Evolutionary conservation across 2,888 invertebrate species (phyloP).

Genomic region (Saturnia japonica): DNA sequence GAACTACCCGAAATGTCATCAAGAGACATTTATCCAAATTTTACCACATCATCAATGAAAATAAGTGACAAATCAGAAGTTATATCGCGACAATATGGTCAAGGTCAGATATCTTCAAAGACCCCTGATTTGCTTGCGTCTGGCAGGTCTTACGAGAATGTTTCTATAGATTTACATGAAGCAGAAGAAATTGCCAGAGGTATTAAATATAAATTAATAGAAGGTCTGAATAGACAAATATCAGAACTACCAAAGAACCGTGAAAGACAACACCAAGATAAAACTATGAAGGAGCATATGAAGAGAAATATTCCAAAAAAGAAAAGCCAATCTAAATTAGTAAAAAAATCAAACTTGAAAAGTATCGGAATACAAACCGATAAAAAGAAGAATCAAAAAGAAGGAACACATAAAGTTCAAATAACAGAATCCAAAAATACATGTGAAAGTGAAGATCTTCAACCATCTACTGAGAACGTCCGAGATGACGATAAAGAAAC

Average conservation of each 20-base stretch:
- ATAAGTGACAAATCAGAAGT: conserved; percentile 1
- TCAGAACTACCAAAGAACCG: conserved; percentile 24
- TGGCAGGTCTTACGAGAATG: conserved; percentile 15
- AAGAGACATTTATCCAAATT: not conserved
- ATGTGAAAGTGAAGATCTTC: conserved; percentile 21
- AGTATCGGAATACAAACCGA: conserved; percentile 47
- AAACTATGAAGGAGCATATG: conserved; percentile 26
- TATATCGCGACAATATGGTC: conserved; percentile 42
- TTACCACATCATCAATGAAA: not conserved
- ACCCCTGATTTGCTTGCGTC: conserved; percentile 1
- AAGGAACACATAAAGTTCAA: conserved; percentile 39
- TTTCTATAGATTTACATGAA: conserved; percentile 26
- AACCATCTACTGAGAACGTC: conserved; percentile 21
- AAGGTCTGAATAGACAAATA: conserved; percentile 28
- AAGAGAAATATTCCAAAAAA: conserved; percentile 14
- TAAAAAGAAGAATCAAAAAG: conserved; percentile 24
- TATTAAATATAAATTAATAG: conserved; percentile 33
- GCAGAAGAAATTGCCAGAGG: conserved; percentile 31
- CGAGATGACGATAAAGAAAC: conserved; percentile 40
- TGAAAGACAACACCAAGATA: conserved; percentile 23
- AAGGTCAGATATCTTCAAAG: conserved; percentile 36
- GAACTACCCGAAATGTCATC: conserved; percentile 23
- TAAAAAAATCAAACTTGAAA: conserved; percentile 49
- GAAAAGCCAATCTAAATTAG: not conserved
- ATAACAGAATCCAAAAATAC: conserved; percentile 40